A percentile compares a stretch with the other conserved stretches of the same genome.
These are phyloP conservation scores for Tetropium fuscum DNA, from an alignment of 2,888 invertebrate genomes.

Conservation along the genomic window DNA sequence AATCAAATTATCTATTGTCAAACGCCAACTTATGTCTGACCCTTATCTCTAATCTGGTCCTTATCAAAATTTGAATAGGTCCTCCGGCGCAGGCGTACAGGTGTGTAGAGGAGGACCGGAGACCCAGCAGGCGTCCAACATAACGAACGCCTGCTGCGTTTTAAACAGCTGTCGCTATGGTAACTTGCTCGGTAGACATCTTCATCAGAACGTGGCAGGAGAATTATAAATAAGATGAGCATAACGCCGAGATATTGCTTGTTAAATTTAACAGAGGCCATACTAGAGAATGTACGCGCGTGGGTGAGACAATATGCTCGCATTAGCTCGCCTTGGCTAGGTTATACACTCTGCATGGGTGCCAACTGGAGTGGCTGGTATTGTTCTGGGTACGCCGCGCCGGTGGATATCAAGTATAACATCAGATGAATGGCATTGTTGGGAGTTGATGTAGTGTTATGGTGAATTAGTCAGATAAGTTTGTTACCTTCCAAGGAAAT, in stretches of 20 bases:
- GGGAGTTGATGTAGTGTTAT: conserved; percentile 28
- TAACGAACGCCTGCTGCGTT: conserved; percentile 56
- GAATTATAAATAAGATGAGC: conserved; percentile 62
- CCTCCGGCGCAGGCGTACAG: conserved; percentile 20
- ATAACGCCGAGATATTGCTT: conserved; percentile 59
- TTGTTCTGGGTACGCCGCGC: conserved; percentile 18
- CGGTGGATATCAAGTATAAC: conserved; percentile 16
- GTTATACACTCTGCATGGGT: conserved; percentile 10
- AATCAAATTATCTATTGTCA: conserved; percentile 1
- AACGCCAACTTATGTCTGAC: neutral
- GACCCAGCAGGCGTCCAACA: conserved; percentile 60
- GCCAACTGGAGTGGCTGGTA: conserved; percentile 21
- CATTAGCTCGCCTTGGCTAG: conserved; percentile 15
- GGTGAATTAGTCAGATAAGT: conserved; percentile 27
- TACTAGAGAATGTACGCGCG: conserved; percentile 36
- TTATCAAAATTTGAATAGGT: neutral
- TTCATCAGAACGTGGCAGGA: conserved; percentile 62
- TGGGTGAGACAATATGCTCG: conserved; percentile 38
- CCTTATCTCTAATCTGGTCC: conserved; percentile 9
- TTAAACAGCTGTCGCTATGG: conserved; percentile 62
- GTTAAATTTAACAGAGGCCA: conserved; percentile 52
- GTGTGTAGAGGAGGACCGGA: conserved; percentile 16
- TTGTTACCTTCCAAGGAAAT: conserved; percentile 15
- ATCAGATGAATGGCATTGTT: conserved; percentile 27
- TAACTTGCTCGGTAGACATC: conserved; percentile 63